Evolutionary conservation across 2,888 invertebrate genomes (phyloP).

Genomic region (Dasypogon diadema): DNA sequence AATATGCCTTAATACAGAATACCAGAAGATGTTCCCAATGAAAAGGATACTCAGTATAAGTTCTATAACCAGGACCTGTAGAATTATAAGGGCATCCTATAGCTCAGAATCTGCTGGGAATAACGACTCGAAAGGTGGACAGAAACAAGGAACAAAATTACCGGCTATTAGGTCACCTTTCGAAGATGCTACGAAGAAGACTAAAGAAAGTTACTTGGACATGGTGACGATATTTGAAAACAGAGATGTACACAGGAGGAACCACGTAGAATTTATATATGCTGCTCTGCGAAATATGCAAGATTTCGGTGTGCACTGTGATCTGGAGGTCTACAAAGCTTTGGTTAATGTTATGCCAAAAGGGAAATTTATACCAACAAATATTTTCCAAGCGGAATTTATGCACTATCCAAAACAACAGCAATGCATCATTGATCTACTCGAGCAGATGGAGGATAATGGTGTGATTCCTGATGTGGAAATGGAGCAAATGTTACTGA

Average conservation of each 20-base stretch:
- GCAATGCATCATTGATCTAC: constrained; percentile 88
- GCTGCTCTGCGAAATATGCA: constrained; percentile 90
- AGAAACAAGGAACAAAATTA: neutral
- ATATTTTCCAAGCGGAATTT: constrained; percentile 88
- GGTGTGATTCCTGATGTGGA: constrained; percentile 94
- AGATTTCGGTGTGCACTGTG: constrained; percentile 89
- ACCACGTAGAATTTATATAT: constrained; percentile 95
- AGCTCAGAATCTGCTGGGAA: neutral
- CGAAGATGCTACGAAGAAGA: constrained; percentile 16
- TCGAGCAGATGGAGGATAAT: constrained; percentile 95
- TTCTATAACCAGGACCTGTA: no score
- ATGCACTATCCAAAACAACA: constrained; percentile 97
- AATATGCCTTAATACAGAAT: no score
- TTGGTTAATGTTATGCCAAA: constrained; percentile 89
- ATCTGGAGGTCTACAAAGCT: constrained; percentile 87
- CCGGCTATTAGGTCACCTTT: constrained; percentile 32
- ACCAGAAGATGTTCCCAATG: no score
- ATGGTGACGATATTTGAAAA: constrained; percentile 81
- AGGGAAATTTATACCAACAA: constrained; percentile 86
- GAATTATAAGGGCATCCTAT: neutral
- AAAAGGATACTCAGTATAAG: no score
- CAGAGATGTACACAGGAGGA: constrained; percentile 78
- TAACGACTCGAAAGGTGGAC: neutral
- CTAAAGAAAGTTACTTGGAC: constrained; percentile 77
- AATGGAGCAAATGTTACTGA: constrained; percentile 83